Evolutionary conservation across 2,113 vertebrate species (phyloP), one percentile per base, ranked within the genome.

Genomic region (Paracanthobrama guichenoti): DNA sequence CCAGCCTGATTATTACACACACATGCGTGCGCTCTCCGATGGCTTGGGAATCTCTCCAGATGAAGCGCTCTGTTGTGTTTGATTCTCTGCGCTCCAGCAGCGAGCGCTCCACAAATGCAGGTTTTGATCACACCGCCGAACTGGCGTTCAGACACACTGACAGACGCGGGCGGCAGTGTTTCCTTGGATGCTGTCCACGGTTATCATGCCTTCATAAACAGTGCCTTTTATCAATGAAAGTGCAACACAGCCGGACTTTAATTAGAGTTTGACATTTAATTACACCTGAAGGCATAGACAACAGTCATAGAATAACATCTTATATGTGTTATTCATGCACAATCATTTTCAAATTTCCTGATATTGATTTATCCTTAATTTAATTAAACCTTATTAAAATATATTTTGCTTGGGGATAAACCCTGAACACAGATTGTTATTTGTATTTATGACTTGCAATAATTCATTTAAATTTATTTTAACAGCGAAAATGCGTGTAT

Each of bases 1-100:
- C 78, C 72, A 67, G 57, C 2, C 57, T 80, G 71, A 67, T 78
- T 74, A 66, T 57, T 69, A 78, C 75, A 26, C 82, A 55, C 28
- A 60, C 67, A 5, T 48, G 2, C 3, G 13, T 48, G 64, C 35
- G 64, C 24, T 62, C n/a, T 62, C 24, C 24, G 59, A 67, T 26
- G 71, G 26, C 39, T 72, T 4, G 35, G 75, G 55, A 78, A 78
- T 2, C 76, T 26, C 39, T 79, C 57, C 77, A 62, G 57, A 79
- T 64, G 57, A 79, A 62, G 35, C 42, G n/a, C 57, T 44, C 35
- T 60, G 35, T 26, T 79, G 35, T 14, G 76, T 79, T 60, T 79
- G 53, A 64, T 74, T 46, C 71, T 44, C 6, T 1, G 35, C 0
- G 39, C 39, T 28, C 60, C 60, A 64, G 60, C 60, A 64, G 24